Base-by-base conservation (phyloP, 1,140 invertebrate species). In the Pseudachorutes palmiensis region DNA sequence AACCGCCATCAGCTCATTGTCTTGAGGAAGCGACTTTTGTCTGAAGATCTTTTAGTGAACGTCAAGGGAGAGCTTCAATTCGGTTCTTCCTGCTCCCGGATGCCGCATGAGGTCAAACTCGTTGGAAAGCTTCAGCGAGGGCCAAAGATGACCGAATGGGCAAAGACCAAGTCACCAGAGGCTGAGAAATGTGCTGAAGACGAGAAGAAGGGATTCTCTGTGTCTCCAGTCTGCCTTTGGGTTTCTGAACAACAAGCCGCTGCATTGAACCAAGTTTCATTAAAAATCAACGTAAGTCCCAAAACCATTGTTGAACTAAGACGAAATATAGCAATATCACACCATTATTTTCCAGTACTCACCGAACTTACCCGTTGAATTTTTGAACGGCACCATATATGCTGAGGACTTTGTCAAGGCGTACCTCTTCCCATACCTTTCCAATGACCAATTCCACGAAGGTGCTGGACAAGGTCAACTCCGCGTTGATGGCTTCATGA, bases 211-310 rank as follows among this genome's bases (percentile, higher is more conserved):
- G 69, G 67, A 62, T 73, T 73, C 69, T 61, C 14, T 57, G 55
- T 65, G 28, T 73, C 69, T 22, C 55, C 28, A 19, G 57, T 71
- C 64, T 73, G 72, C 49, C 9, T 69, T 24, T 28, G 30, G n/a
- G 69, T 71, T 31, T 55, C 72, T 41, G 55, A 65, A 28, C 57
- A 73, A 33, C 67, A 71, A 64, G 72, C 69, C 41, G 64, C 72
- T 41, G 67, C 67, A 51, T 62, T 73, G 26, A 73, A 73, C 69
- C 36, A 59, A 31, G 26, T 29, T 24, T 65, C 30, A 30, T 71
- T 22, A 36, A 41, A 26, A 19, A 16, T 71, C 26, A 29, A 5
- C 19, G 59, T 61, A 61, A 61, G 59, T 16, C 12, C 26, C 19
- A n/a, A n/a, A n/a, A n/a, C n/a, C n/a, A n/a, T n/a, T n/a, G n/a